Base-by-base conservation (phyloP, 1,140 invertebrate genomes). In the Cardiocondyla obscurior region DNA sequence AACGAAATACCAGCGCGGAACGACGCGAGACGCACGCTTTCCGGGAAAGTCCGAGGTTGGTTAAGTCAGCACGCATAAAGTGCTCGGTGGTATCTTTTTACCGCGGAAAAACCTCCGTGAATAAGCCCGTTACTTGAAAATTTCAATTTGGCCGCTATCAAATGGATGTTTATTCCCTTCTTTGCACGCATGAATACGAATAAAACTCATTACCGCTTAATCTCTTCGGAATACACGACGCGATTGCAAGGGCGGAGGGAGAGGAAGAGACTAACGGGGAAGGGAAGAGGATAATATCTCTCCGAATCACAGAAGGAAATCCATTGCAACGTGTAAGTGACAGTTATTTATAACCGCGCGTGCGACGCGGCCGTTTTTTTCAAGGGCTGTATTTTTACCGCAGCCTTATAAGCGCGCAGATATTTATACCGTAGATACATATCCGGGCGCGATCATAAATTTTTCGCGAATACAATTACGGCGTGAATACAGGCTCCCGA, bases 401-500 rank as follows among this genome's bases (percentile, higher is more conserved):
- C 46, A 46, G 51, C n/a, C 62, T 79, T 36, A 79, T 79, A 79
- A 79, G 74, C 74, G 62, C 62, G n/a, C 25, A 42, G 74, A 69
- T 79, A 79, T 79, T 69, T 79, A 79, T 79, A 53, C 46, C 74
- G 62, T 69, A 79, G 69, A 79, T 79, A 55, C 33, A 39, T 69
- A 79, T 69, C 36, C 62, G 33, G 33, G 10, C 22, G 74, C 30
- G 62, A 69, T 67, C 74, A 69, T 69, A 67, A 79, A 79, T 79
- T 79, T 58, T 42, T 64, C 62, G 62, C 46, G 33, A n/a, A 67
- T 77, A 77, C 74, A 77, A 77, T 77, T 77, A 77, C 60, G 19
- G 30, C 60, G n/a, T n/a, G 51, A 55, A 49, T 57, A 22, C 30
- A 55, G 12, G 2, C 69, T 19, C 51, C 33, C 69, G 36, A 74